Conservation (phyloP, 2,888 invertebrate genomes). For the Ectemnius cavifrons region DNA sequence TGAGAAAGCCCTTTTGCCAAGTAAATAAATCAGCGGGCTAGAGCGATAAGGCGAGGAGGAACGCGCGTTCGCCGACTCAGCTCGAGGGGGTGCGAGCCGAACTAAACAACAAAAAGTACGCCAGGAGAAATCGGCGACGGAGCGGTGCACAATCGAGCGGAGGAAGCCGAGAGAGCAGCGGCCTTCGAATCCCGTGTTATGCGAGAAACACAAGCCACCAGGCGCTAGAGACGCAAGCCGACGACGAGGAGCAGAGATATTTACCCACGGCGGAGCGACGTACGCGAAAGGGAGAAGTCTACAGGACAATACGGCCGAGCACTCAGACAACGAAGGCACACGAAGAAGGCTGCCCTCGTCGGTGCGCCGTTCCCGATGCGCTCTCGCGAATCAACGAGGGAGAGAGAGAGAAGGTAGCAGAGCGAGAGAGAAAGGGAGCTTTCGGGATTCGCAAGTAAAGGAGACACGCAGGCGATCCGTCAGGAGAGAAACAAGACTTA, state of each 20-base stretch:
- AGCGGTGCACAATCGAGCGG: neutral
- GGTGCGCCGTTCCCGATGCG: too few relatives aligned
- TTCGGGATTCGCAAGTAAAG: neutral
- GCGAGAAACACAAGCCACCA: too few relatives aligned
- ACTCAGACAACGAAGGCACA: neutral
- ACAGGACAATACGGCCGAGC: conserved; percentile 27
- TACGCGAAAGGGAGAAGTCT: conserved; percentile 38
- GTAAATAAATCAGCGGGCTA: neutral
- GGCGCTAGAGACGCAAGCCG: neutral
- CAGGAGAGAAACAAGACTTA: too few relatives aligned
- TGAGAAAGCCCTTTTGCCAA: neutral
- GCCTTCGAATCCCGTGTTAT: too few relatives aligned
- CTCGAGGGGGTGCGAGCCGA: neutral
- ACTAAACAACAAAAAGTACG: neutral
- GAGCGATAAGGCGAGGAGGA: too few relatives aligned
- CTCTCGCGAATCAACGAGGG: neutral
- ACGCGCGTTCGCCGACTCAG: too few relatives aligned
- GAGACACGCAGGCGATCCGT: too few relatives aligned
- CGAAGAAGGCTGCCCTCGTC: too few relatives aligned
- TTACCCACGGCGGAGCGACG: conserved; percentile 48
- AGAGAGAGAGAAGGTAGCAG: neutral
- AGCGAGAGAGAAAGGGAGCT: neutral
- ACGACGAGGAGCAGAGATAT: conserved; percentile 40
- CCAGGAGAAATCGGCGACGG: neutral
- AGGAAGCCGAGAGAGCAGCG: too few relatives aligned